Evolutionary conservation across 2,797 vertebrate genomes (phyloP).

Genomic region (Champsocephalus esox): DNA sequence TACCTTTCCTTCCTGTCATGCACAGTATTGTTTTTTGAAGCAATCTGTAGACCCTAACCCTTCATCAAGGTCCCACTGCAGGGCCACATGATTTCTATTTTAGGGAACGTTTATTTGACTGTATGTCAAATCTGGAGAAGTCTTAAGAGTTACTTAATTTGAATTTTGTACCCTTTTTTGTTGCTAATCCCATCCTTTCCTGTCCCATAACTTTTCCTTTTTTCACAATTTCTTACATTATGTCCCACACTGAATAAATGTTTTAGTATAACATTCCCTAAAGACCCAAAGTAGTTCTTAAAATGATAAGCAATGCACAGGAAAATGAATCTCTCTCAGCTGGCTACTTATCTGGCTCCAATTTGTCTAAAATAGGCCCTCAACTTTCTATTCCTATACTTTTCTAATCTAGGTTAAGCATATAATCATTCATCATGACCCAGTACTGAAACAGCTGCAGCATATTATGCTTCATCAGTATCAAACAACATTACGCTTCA

Average conservation of each 20-base stretch:
- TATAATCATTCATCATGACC: conserved; percentile 25
- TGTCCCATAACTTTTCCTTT: background rate
- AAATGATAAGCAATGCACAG: conserved; percentile 9
- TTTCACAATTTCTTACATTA: conserved; percentile 7
- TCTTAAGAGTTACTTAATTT: background rate
- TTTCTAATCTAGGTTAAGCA: conserved; percentile 38
- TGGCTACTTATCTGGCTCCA: conserved; percentile 15
- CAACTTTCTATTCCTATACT: conserved; percentile 23
- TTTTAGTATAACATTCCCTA: background rate
- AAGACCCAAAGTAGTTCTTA: conserved; percentile 6
- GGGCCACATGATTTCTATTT: conserved; percentile 15
- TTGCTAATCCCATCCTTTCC: background rate
- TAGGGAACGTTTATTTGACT: background rate
- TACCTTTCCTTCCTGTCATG: conserved; percentile 25
- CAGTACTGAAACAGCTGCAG: conserved; percentile 14
- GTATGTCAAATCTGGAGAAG: background rate
- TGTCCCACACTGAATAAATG: background rate
- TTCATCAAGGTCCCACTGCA: conserved; percentile 5
- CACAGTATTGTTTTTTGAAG: conserved; percentile 18
- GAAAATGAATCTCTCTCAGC: background rate
- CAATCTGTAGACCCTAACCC: conserved; percentile 1
- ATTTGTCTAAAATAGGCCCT: conserved; percentile 32
- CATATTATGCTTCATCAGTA: background rate
- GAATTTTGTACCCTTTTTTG: background rate
- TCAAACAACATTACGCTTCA: background rate